Base-by-base conservation (phyloP, 1,140 invertebrate species). In the Bombus superbus region DNA sequence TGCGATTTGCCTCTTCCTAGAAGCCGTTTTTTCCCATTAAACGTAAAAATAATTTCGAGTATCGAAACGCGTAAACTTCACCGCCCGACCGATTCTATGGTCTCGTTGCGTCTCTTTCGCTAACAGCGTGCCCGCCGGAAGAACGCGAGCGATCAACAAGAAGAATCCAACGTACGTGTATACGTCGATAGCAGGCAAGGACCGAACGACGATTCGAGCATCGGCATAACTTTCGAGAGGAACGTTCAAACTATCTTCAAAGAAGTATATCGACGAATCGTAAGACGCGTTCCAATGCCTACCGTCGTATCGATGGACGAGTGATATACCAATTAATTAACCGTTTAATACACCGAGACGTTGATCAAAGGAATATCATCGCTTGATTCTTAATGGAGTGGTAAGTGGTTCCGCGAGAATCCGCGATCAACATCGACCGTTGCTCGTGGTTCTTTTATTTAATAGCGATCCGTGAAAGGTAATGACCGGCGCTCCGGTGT, bases 391-490 rank as follows among this genome's bases (percentile, higher is more conserved):
- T 44, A 79, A 44, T 35, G 28, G 59, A 28, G 28, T 22, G 32
- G 64, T 4, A 28, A 81, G 32, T 38, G 66, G 25, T 81, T 53
- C 35, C 25, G 15, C 79, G n/a, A 53, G 68, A 72, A 47, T 1
- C 40, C 1, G 42, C 69, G 47, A 73, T 47, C 69, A 74, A 47
- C 40, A 25, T 38, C 62, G 1, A 28, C 72, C 69, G 73, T 40
- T 42, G 66, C 47, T 75, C 42, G 0, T 32, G 72, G 22, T 83
- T 38, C 71, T 47, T 83, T 62, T 69, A 83, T 83, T 62, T 68
- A 76, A 73, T 59, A 83, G 62, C 84, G 71, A 66, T 47, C 59
- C 47, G 71, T 82, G 79, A 82, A 82, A 86, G 78, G 79, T 81
- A 81, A 85, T 62, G 66, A 81, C 40, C 59, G 40, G 35, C n/a